A percentile compares a stretch with the other conserved stretches of the same genome.
Evolutionary conservation across 2,888 invertebrate species (phyloP).

Genomic region (Pollenia labialis): DNA sequence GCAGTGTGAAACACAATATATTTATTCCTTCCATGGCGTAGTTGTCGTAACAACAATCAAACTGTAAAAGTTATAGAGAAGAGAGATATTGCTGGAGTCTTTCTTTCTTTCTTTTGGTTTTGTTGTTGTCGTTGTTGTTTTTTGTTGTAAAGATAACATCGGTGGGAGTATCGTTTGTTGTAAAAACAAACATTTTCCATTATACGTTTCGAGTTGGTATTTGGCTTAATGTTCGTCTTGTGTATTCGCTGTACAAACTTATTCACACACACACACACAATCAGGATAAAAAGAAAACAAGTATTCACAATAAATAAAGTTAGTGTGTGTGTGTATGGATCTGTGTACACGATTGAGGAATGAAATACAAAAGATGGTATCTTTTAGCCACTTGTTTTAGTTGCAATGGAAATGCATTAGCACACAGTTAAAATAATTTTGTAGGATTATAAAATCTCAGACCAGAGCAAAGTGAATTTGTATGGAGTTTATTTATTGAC

Average conservation of each 20-base stretch:
- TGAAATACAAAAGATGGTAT: slow-evolving; percentile 29
- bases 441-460: no score
- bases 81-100: slow-evolving; percentile 35
- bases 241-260: slow-evolving; percentile 37
- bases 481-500: no score
- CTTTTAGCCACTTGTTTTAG: background rate
- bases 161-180: slow-evolving; percentile 48
- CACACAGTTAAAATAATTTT: slow-evolving; percentile 16
- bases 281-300: background rate
- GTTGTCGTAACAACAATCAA: slow-evolving; percentile 53
- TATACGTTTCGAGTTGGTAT: slow-evolving; percentile 53
- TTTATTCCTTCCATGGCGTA: slow-evolving; percentile 6
- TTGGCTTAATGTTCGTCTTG: slow-evolving; percentile 62
- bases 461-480: no score
- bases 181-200: slow-evolving; percentile 58
- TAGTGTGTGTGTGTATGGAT: background rate
- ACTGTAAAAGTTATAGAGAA: slow-evolving; percentile 53
- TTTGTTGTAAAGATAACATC: slow-evolving; percentile 28
- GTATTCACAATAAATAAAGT: slow-evolving; percentile 6
- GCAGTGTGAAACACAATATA: slow-evolving; percentile 7
- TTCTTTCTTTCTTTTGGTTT: background rate
- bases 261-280: slow-evolving; percentile 1
- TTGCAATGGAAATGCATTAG: background rate
- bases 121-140: background rate
- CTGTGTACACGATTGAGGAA: background rate